Evolutionary conservation across 2,113 vertebrate species (phyloP).

Genomic region (Alces alces): DNA sequence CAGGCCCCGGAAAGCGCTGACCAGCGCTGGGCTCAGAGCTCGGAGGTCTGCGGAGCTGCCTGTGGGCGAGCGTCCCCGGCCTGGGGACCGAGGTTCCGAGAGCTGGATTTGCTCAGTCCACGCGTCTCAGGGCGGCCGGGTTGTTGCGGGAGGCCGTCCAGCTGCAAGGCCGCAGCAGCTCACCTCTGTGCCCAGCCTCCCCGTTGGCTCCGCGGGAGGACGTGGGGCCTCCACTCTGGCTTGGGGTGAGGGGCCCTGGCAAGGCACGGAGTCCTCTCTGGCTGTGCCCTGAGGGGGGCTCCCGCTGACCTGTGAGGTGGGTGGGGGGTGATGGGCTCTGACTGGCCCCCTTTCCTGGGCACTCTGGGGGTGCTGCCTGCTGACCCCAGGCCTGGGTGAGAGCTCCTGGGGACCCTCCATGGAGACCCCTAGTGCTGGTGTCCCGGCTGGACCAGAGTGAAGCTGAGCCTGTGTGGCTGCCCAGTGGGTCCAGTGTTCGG

Average conservation of each 20-base stretch:
- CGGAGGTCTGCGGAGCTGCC: accelerated
- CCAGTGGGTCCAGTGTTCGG: accelerated
- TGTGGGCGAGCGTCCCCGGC: accelerated
- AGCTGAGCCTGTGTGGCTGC: accelerated
- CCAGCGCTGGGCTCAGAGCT: background rate
- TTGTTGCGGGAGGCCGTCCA: background rate
- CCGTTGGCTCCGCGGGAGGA: accelerated
- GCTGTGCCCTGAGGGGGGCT: background rate
- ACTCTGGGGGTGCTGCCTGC: too few relatives aligned
- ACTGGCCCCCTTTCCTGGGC: accelerated
- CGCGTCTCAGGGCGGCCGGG: accelerated
- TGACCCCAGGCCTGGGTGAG: background rate
- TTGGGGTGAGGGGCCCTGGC: background rate
- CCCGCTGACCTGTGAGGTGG: background rate
- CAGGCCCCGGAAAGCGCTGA: background rate
- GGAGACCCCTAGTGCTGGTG: background rate
- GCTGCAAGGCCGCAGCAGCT: accelerated
- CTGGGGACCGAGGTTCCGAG: accelerated
- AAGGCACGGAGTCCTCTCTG: accelerated
- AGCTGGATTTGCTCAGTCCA: background rate
- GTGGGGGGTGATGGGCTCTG: accelerated
- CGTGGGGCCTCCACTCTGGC: accelerated
- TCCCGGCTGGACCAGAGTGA: too few relatives aligned
- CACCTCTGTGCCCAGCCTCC: background rate
- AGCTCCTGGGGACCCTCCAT: accelerated